Percentiles rank a stretch among this genome's conserved stretches.
These are phyloP conservation scores for Euplexia lucipara DNA, from an alignment of 2,888 invertebrate genomes.

Conservation along the genomic window DNA sequence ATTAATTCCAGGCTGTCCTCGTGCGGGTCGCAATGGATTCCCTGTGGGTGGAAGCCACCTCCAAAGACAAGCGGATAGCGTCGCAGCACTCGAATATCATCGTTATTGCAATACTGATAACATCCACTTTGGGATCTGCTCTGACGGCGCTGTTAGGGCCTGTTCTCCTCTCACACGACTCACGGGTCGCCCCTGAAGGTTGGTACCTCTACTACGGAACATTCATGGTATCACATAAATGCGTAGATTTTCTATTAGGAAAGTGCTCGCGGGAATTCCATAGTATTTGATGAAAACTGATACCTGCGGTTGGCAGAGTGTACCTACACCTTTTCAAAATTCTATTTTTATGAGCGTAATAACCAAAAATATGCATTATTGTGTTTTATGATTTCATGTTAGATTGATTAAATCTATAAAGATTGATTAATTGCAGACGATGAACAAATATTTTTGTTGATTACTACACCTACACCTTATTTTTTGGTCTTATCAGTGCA, in stretches of 20 bases:
- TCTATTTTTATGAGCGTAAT: neutral
- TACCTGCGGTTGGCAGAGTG: neutral
- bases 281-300: neutral
- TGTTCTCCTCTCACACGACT: slow-evolving; percentile 81
- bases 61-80: slow-evolving; percentile 80
- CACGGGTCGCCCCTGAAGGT: slow-evolving; percentile 82
- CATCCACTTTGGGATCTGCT: slow-evolving; percentile 83
- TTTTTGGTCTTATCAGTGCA: slow-evolving; percentile 19
- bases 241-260: slow-evolving; percentile 37
- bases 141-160: slow-evolving; percentile 85
- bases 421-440: slow-evolving; percentile 9
- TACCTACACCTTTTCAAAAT: neutral
- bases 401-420: neutral
- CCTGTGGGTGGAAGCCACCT: slow-evolving; percentile 78
- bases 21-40: slow-evolving; percentile 86
- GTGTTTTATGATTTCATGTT: neutral
- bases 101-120: slow-evolving; percentile 86
- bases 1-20: slow-evolving; percentile 84
- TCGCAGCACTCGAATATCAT: slow-evolving; percentile 86
- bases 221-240: slow-evolving; percentile 37
- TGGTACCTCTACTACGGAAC: slow-evolving; percentile 66
- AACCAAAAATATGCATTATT: neutral
- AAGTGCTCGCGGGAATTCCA: slow-evolving; percentile 18
- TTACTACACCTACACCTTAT: neutral
- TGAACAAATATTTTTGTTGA: neutral